Evolutionary conservation across 1,140 invertebrate genomes (phyloP), one percentile per base, ranked within the genome.

Genomic region (Steinernema feltiae): DNA sequence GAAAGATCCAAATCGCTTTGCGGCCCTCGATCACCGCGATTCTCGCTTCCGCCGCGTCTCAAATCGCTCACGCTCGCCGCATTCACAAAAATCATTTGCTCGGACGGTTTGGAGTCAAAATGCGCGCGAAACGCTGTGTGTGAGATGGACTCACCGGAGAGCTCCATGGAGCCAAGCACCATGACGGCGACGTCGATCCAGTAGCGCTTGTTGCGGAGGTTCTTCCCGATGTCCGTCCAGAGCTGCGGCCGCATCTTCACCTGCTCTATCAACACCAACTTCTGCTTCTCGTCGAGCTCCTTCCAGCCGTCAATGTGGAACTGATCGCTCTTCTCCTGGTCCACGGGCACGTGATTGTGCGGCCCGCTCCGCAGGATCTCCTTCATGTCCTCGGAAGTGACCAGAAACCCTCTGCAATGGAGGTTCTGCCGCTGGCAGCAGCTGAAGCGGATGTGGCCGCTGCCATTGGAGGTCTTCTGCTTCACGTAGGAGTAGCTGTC

Each of bases 401-500:
- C 53, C 2, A 63, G 53, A 27, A 63, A 63, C 3, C 53, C 53
- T 15, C 24, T 15, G 53, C 53, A 63, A 21, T 63, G 53, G 53
- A 63, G 53, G 24, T 63, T 63, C 24, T 63, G 53, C 3, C 53
- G 53, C 24, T 63, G 53, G 24, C 53, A 63, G 53, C 53, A 63
- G 53, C 53, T 63, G 53, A 63, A 63, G 12, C 53, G 12, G 12
- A 63, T 27, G 24, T 63, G 53, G 12, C 53, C 53, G 53, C 53
- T 63, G 2, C 53, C 53, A 21, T 63, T 63, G 24, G 3, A 15
- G 7, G 12, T 63, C 24, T 63, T 63, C 53, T 63, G 53, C 53
- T 63, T 63, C 24, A 63, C 53, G 24, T 63, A 63, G 53, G 15
- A n/a, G 24, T n/a, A 63, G 12, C 24, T 27, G 53, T 63, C 53